Conservation (phyloP, 1,140 invertebrate genomes). For the Ostrea edulis region DNA sequence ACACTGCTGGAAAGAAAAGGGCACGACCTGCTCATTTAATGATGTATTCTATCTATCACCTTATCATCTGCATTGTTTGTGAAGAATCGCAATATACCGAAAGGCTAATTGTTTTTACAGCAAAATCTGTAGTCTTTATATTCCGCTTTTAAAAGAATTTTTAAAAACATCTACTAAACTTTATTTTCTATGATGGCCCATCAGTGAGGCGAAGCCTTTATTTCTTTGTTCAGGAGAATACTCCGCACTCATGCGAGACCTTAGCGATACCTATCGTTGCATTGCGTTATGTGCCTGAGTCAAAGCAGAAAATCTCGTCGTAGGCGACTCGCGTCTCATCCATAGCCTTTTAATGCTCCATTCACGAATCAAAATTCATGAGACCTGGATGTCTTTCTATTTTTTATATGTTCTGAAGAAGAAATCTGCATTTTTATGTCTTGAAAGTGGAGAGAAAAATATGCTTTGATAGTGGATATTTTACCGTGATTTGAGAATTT, state of each 20-base stretch:
- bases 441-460: conserved; percentile 8
- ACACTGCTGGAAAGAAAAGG: too few species aligned
- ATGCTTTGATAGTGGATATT: conserved; percentile 17
- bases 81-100: not conserved
- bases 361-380: conserved; percentile 6
- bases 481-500: conserved; percentile 2
- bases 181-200: not conserved
- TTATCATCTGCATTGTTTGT: not conserved
- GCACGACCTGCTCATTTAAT: too few species aligned
- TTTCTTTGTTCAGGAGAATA: conserved; percentile 1
- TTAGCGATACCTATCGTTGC: conserved; percentile 19
- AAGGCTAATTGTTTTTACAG: not conserved
- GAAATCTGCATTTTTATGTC: not conserved
- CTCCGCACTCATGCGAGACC: not conserved
- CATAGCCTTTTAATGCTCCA: not conserved
- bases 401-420: not conserved
- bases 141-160: not conserved
- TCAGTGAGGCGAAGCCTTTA: not conserved
- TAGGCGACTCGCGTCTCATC: not conserved
- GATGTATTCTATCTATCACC: too few species aligned
- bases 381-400: not conserved
- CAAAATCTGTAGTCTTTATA: not conserved
- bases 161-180: not conserved
- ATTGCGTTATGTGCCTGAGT: conserved; percentile 9
- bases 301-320: not conserved